Conservation (phyloP, 2,888 invertebrate species). For the Diaphora mendica region DNA sequence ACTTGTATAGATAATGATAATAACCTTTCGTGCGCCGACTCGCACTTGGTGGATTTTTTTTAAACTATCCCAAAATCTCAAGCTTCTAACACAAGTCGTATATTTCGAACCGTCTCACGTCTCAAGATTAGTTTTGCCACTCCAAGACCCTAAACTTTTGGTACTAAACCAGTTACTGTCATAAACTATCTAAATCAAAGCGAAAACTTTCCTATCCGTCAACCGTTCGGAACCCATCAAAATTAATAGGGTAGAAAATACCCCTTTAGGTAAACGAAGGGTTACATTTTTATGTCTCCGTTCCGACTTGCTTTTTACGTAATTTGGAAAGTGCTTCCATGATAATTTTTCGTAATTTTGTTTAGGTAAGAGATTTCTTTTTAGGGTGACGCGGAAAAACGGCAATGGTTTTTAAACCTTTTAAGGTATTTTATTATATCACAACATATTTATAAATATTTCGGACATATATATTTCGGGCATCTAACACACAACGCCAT, state of each 20-base stretch:
- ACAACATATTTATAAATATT: too few relatives aligned
- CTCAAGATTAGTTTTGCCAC: conserved; percentile 3
- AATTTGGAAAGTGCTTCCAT: conserved; percentile 45
- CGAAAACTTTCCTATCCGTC: conserved; percentile 15
- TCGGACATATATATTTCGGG: too few relatives aligned
- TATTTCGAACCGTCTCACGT: not conserved
- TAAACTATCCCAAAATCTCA: not conserved
- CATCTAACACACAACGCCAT: too few relatives aligned
- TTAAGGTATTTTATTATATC: not conserved
- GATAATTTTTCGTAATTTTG: conserved; percentile 19
- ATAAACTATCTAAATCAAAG: conserved; percentile 12
- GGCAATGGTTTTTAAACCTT: not conserved
- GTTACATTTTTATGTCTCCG: conserved; percentile 38
- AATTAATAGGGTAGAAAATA: conserved; percentile 48
- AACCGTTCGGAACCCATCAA: conserved; percentile 38
- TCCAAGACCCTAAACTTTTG: conserved; percentile 13
- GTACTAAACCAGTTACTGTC: conserved; percentile 19
- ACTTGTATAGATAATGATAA: too few relatives aligned
- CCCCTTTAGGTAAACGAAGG: conserved; percentile 31
- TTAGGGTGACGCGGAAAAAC: not conserved
- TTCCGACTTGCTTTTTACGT: conserved; percentile 38
- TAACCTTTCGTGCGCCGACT: too few relatives aligned
- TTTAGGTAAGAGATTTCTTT: conserved; percentile 6
- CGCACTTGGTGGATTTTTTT: too few relatives aligned
- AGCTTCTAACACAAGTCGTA: not conserved